Percentiles rank a stretch among this genome's conserved stretches.
Conservation (phyloP, 2,797 vertebrate genomes). For the Bufotes viridis region DNA sequence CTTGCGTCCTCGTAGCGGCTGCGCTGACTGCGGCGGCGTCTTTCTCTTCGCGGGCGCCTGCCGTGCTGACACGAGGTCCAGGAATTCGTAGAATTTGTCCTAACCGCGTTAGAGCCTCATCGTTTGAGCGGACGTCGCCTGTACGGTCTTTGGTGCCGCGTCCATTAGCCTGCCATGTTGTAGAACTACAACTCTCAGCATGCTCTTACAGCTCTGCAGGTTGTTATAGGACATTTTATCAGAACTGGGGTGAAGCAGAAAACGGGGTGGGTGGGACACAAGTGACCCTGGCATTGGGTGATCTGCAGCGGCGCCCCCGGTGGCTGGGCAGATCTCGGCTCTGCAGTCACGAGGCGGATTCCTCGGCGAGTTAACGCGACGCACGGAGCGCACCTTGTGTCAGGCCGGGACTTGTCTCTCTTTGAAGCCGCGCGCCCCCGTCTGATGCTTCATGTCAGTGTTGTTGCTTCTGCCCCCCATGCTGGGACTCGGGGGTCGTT, state of each 20-base stretch:
- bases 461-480: neutral
- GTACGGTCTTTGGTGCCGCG: neutral
- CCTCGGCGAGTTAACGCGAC: slow-evolving; percentile 27
- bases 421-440: slow-evolving; percentile 4
- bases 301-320: too few relatives aligned
- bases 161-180: neutral
- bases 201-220: neutral
- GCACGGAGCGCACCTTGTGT: neutral
- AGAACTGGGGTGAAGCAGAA: neutral
- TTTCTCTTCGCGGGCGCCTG: slow-evolving; percentile 41
- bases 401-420: slow-evolving; percentile 24
- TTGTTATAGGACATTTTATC: neutral
- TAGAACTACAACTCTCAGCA: neutral
- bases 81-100: slow-evolving; percentile 50
- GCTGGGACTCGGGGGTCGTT: neutral
- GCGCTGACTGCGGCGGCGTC: neutral
- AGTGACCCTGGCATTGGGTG: neutral
- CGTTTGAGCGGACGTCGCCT: neutral
- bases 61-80: slow-evolving; percentile 14
- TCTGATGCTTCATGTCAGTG: neutral
- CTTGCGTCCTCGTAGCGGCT: neutral
- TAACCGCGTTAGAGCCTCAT: neutral
- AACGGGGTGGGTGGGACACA: neutral
- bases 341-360: slow-evolving; percentile 53
- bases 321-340: neutral